A percentile compares a stretch with the other conserved stretches of the same genome.
phyloP scores from a whole-genome alignment of 2,113 vertebrate genomes.

The Prionailurus bengalensis region DNA sequence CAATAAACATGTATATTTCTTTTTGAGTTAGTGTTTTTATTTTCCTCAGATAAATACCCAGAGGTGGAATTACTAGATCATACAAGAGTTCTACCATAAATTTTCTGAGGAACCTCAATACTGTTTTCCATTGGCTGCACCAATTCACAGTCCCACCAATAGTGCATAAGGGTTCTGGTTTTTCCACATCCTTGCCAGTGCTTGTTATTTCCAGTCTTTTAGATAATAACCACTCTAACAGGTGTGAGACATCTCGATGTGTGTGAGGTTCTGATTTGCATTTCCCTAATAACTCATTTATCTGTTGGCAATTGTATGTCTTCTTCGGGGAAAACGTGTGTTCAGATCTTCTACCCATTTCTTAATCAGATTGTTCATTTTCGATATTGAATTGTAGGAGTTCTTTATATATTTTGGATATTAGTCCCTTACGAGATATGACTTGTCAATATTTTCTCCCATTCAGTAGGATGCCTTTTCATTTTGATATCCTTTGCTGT shows the following conservation, averaged over 20 bases:
- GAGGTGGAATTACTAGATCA: not conserved
- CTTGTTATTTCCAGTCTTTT: not conserved
- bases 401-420: not conserved
- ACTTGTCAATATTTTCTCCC: not conserved
- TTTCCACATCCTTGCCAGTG: not conserved
- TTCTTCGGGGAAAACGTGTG: not conserved
- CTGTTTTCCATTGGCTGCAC: not conserved
- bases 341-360: not conserved
- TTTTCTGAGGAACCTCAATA: not conserved
- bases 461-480: not conserved
- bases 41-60: not conserved
- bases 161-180: not conserved
- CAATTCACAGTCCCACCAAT: not conserved
- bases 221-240: not conserved
- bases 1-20: not conserved
- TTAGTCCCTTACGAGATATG: not conserved
- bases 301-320: not conserved
- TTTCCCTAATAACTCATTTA: not conserved
- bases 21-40: not conserved
- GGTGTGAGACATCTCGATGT: not conserved
- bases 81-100: not conserved
- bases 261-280: not conserved
- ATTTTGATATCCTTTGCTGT: not conserved
- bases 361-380: not conserved
- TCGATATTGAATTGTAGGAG: not conserved